Base-by-base conservation (phyloP, 2,113 vertebrate species). In the Isurus oxyrinchus region DNA sequence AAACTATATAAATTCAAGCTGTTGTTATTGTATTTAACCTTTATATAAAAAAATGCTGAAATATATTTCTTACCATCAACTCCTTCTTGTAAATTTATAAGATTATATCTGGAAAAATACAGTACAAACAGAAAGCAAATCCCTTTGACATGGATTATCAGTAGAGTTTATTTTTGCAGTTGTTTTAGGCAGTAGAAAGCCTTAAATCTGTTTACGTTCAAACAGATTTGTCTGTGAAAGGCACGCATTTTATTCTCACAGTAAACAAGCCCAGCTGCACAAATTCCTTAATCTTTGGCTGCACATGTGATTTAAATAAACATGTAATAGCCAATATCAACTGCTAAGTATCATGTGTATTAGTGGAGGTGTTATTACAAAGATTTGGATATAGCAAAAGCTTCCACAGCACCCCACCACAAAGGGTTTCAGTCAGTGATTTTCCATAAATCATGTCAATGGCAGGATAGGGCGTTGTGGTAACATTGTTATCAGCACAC, bases 161-260 rank as follows among this genome's bases (percentile, higher is more conserved):
- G 31, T 69, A 3, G 13, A 23, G 5, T 95, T 25, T 95, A 35
- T 25, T 95, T 95, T 66, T 91, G 27, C 53, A 31, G 53, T 90
- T 55, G 87, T 57, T 90, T 90, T 55, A 31, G 57, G 59, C n/a
- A 67, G 61, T 67, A 67, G 66, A 67, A 67, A 10, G 61, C 63
- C 40, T 21, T 40, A 95, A 95, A 95, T 95, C 63, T 7, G 21
- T 16, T 95, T 31, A 49, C 25, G 72, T 95, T 57, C n/a, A 25
- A 63, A 44, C 61, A 95, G 11, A 91, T 91, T 95, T 95, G 93
- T 95, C 67, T 72, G 40, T 95, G 66, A 72, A 72, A 72, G 11
- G 23, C 16, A 55, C 53, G 44, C 57, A 94, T 94, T 94, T 63
- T 94, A 63, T 63, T 94, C 14, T 44, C 35, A 63, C 4, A 63